Evolutionary conservation across 1,140 invertebrate species (phyloP), one percentile per base, ranked within the genome.

Genomic region (Phenacoccus solenopsis): DNA sequence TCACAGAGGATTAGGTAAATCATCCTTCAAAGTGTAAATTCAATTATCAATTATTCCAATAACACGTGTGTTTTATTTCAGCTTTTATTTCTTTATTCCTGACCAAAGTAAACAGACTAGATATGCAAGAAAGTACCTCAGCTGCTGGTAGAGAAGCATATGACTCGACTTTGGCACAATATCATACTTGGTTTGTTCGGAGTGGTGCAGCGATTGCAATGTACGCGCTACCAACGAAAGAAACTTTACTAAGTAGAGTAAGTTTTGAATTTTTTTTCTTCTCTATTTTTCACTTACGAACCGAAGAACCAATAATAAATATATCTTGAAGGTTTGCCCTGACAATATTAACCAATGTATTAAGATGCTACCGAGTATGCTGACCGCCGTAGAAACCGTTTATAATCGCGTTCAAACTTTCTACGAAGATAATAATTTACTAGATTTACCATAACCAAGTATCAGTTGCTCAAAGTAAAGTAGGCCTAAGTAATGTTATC

Each of bases 41-140:
- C 1, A 71, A 4, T 38, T 12, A 59, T 21, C 2, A 24, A 70
- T 57, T 28, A 49, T 32, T n/a, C 16, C 25, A 49, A 20, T 0
- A 27, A 70, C n/a, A n/a, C n/a, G n/a, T n/a, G n/a, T n/a, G n/a
- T 35, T 57, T 24, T 74, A 80, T 80, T 77, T 80, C 64, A 88
- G 92, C 94, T 79, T 97, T 96, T 80, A 90, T 96, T 72, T 84
- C 86, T 70, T 81, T 87, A 74, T 95, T 96, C 80, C 80, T 96
- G 69, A 83, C 84, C 71, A 83, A 86, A 74, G 76, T 96, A 1
- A 80, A 83, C 57, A 83, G 87, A 13, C 76, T 91, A 1, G 80
- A 86, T 4, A 84, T 89, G 69, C 73, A 80, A 12, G 86, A 88
- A 9, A 90, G 88, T 73, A 90, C 90, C 0, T 85, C 85, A 61